phyloP scores from a whole-genome alignment of 2,113 vertebrate genomes.

The Motacilla alba region DNA sequence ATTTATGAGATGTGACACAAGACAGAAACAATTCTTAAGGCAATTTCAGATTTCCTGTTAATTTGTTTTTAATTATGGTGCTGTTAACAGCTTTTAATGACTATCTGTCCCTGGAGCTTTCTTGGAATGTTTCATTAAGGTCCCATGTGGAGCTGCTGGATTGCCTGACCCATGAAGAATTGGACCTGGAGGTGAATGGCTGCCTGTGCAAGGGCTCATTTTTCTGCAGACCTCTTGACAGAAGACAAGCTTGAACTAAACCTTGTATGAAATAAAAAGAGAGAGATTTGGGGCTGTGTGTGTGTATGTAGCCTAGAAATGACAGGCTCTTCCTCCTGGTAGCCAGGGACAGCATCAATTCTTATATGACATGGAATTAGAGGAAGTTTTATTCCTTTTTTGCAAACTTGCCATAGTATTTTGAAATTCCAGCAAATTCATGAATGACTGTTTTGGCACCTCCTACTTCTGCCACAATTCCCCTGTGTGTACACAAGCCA shows the following conservation, averaged over 20 bases:
- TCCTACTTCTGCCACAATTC: not conserved
- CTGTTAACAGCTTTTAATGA: constrained; percentile 15
- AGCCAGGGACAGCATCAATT: not conserved
- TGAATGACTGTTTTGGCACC: not conserved
- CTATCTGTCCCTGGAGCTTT: not conserved
- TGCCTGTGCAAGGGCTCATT: not conserved
- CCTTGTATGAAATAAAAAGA: not conserved
- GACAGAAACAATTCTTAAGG: constrained; percentile 21
- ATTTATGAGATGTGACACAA: constrained; percentile 27
- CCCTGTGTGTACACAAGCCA: not conserved
- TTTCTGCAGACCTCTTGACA: not conserved
- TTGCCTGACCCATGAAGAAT: not conserved
- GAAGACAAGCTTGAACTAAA: not conserved
- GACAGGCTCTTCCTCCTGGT: not conserved
- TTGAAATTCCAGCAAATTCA: not conserved
- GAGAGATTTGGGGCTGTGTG: not conserved
- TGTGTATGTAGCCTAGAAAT: not conserved
- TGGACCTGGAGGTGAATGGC: not conserved
- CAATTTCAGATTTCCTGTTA: constrained; percentile 31
- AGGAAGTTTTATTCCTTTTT: not conserved
- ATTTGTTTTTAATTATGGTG: constrained; percentile 41
- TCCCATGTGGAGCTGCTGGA: not conserved
- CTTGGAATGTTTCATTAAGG: constrained; percentile 7
- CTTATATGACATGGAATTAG: not conserved
- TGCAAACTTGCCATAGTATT: not conserved